phyloP scores from a whole-genome alignment of 2,888 invertebrate species.

The Desoria tigrina region DNA sequence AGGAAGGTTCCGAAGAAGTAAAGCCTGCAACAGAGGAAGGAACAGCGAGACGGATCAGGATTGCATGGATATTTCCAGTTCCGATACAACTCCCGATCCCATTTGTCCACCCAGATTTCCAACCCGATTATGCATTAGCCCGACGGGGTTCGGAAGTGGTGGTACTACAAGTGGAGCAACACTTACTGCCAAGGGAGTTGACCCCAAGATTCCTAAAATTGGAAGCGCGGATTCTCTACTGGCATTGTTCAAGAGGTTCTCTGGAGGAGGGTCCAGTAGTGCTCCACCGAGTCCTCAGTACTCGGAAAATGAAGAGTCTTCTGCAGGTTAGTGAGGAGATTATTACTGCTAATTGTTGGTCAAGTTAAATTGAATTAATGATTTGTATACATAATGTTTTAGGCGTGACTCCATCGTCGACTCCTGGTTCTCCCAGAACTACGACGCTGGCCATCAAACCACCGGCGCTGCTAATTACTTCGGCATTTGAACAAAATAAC shows the following conservation, averaged over 20 bases:
- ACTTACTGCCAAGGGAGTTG: constrained; percentile 1
- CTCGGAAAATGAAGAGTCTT: constrained; percentile 69
- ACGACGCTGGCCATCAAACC: constrained; percentile 61
- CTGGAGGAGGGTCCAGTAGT: constrained; percentile 63
- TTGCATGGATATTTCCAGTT: constrained; percentile 66
- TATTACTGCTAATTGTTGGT: constrained; percentile 11
- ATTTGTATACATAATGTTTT: too few relatives aligned
- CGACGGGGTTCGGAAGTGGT: constrained; percentile 36
- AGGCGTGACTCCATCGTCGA: constrained; percentile 58
- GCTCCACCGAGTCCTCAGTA: constrained; percentile 75
- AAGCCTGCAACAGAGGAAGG: constrained; percentile 74
- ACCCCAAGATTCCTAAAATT: constrained; percentile 62
- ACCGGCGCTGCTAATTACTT: constrained; percentile 52
- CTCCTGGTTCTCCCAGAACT: constrained; percentile 66
- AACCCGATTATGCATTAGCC: constrained; percentile 57
- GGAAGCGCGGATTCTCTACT: constrained; percentile 77
- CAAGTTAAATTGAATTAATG: neutral
- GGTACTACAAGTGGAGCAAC: neutral
- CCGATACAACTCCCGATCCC: constrained; percentile 58
- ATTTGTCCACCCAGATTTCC: constrained; percentile 55
- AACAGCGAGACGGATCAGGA: constrained; percentile 60
- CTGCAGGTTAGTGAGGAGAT: constrained; percentile 59
- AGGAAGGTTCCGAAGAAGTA: constrained; percentile 55
- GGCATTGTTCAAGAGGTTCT: constrained; percentile 66
- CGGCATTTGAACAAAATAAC: constrained; percentile 33